Base-by-base conservation (phyloP, 2,113 vertebrate species). In the Cyprinodon variegatus region DNA sequence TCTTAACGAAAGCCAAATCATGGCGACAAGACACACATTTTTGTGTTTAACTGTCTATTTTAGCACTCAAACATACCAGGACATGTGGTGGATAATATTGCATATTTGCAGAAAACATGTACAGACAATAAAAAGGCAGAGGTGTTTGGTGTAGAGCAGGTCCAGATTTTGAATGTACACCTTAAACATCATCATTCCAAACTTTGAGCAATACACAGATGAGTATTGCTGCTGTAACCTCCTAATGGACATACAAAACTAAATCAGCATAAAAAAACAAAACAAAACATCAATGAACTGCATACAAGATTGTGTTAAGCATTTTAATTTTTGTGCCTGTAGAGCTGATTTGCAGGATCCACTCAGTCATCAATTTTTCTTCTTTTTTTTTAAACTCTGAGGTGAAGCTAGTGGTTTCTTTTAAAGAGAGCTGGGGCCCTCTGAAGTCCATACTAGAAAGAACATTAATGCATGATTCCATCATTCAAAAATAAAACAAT, bases 381-480 rank as follows among this genome's bases (percentile, higher is more conserved):
- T 4, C 41, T 13, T 17, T 13, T 4, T 4, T 36, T 46, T 71
- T 64, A 81, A 62, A 75, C 29, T 29, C 29, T 29, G 59, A 83
- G 1, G 62, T 76, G 81, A 87, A 82, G 74, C 70, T 85, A 85
- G 78, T 87, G 83, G 89, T 89, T 90, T 77, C 61, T 89, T 90
- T 77, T 65, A 74, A 76, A 43, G 36, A 38, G 78, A 62, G 84
- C n/a, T 59, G 50, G 36, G 66, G 53, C 79, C 75, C n/a, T 68
- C 70, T 66, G 10, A 70, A 40, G 14, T 62, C 81, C 67, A 83
- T 39, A 78, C 68, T 70, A 77, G 43, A 82, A 39, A 65, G 37
- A 91, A 72, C 66, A 76, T 48, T 41, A 71, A 85, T 70, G 48
- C 46, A 81, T 77, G 64, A 60, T 68, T 71, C 72, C 59, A 63